phyloP scores from a whole-genome alignment of 2,888 invertebrate species.

The Pegoplata infirma region DNA sequence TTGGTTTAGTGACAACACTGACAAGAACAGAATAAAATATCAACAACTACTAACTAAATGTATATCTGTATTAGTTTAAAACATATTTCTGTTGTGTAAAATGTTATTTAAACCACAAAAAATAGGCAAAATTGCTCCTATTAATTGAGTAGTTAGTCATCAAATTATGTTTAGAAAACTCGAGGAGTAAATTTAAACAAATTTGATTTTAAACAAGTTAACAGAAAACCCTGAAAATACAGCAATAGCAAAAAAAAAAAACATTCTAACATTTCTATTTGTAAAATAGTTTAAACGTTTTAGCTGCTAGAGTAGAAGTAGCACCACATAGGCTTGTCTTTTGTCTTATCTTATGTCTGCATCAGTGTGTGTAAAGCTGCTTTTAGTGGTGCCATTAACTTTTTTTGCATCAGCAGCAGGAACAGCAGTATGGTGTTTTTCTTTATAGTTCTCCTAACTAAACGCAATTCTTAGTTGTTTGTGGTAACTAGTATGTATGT shows the following conservation, averaged over 20 bases:
- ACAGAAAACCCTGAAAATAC: not conserved
- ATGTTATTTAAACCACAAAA: not conserved
- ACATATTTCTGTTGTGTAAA: not conserved
- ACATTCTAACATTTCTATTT: slow-evolving; percentile 56
- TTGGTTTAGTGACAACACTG: too few species aligned
- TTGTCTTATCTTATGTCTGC: slow-evolving; percentile 57
- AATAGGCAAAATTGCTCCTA: not conserved
- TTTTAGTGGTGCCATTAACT: slow-evolving; percentile 57
- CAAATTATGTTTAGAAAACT: not conserved
- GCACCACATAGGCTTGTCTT: slow-evolving; percentile 9
- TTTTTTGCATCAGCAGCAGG: slow-evolving; percentile 7
- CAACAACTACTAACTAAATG: not conserved
- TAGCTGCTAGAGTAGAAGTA: not conserved
- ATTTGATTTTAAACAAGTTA: not conserved
- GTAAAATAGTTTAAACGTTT: slow-evolving; percentile 51
- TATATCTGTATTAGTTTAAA: slow-evolving; percentile 17
- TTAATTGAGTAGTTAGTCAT: slow-evolving; percentile 50
- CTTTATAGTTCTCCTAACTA: slow-evolving; percentile 21
- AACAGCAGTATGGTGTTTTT: too few species aligned
- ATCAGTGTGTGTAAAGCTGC: slow-evolving; percentile 59
- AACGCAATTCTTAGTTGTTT: slow-evolving; percentile 37
- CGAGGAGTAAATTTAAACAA: not conserved
- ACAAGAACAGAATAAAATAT: not conserved
- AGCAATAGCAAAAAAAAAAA: not conserved
- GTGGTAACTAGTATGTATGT: too few species aligned